Conservation (phyloP, 2,888 invertebrate species). For the Acrocyrtus sp. region DNA sequence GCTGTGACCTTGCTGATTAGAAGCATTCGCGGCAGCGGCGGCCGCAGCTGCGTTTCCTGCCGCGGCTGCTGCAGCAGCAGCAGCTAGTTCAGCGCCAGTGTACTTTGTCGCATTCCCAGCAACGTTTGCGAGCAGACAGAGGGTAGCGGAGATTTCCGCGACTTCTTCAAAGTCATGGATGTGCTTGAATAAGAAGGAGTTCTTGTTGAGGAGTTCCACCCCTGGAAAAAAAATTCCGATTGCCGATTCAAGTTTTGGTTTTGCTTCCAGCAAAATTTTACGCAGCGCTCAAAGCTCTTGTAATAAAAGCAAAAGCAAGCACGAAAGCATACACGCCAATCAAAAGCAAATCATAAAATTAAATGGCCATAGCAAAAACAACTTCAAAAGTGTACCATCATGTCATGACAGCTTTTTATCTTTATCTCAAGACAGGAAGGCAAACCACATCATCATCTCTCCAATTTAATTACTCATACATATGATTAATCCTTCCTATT, state of each 20-base stretch:
- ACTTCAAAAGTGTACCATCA: too few species aligned
- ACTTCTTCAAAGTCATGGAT: conserved; percentile 57
- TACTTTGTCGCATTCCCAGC: conserved; percentile 32
- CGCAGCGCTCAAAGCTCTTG: too few species aligned
- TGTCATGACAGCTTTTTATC: too few species aligned
- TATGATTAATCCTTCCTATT: too few species aligned
- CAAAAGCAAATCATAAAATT: neutral
- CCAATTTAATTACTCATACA: too few species aligned
- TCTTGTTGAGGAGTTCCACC: conserved; percentile 54
- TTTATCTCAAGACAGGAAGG: too few species aligned
- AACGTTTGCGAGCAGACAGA: conserved; percentile 45
- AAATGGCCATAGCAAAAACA: neutral
- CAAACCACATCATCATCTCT: too few species aligned
- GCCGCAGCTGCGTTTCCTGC: conserved; percentile 22
- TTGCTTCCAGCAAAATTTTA: too few species aligned
- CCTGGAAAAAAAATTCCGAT: conserved; percentile 30
- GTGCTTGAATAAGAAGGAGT: conserved; percentile 50
- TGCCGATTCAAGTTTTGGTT: too few species aligned
- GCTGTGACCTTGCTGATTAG: conserved; percentile 5
- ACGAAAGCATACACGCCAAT: too few species aligned
- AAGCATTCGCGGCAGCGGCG: too few species aligned
- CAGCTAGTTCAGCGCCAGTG: conserved; percentile 36
- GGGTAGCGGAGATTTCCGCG: conserved; percentile 48
- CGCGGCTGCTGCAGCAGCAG: conserved; percentile 30
- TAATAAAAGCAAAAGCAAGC: too few species aligned